Evolutionary conservation across 1,140 invertebrate species (phyloP).

Genomic region (Octopus sinensis): DNA sequence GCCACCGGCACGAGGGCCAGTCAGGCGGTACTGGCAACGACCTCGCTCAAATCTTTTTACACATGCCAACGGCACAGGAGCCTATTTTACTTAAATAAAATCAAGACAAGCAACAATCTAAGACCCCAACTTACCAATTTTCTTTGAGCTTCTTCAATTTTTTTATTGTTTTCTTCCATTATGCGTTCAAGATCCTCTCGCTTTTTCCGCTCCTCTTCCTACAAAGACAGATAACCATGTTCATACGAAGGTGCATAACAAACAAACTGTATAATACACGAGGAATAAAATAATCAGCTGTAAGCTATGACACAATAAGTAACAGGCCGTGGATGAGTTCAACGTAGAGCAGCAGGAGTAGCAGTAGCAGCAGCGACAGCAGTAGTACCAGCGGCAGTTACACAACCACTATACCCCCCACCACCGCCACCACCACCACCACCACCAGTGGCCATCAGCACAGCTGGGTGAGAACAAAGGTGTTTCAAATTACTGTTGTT

Average conservation of each 20-base stretch:
- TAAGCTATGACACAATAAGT: no score
- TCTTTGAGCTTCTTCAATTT: constrained; percentile 93
- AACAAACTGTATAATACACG: no score
- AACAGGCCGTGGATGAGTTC: no score
- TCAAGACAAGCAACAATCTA: no score
- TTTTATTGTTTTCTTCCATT: constrained; percentile 95
- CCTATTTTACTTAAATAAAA: no score
- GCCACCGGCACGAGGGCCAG: no score
- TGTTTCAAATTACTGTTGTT: neutral
- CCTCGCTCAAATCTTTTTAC: no score
- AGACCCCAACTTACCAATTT: constrained; percentile 75
- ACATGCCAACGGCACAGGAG: no score
- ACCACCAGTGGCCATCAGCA: neutral
- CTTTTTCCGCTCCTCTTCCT: constrained; percentile 94
- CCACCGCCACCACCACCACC: neutral
- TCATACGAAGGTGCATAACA: neutral
- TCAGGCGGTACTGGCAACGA: no score
- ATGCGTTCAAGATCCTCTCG: constrained; percentile 91
- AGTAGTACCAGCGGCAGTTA: constrained; percentile 3
- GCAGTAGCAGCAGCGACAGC: constrained; percentile 10
- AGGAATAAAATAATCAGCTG: no score
- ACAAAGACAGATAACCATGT: constrained; percentile 45
- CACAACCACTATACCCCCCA: constrained; percentile 1
- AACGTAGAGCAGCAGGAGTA: neutral
- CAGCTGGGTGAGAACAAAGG: neutral